Base-by-base conservation (phyloP, 2,797 vertebrate genomes). In the Adelosebastes latens region DNA sequence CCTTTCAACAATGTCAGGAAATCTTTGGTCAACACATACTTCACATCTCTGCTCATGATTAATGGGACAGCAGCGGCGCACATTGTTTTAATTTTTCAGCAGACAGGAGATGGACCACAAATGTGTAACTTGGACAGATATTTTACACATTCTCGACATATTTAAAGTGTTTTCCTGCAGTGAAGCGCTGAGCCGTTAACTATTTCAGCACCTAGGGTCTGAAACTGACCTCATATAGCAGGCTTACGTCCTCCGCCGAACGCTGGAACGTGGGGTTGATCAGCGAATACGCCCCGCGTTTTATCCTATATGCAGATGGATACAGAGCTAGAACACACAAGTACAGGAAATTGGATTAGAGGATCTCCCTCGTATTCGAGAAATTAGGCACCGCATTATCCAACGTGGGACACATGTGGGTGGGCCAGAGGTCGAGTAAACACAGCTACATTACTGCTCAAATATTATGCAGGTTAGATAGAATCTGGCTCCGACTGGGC, bases 181-280 rank as follows among this genome's bases (percentile, higher is more conserved):
- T 14, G 10, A 62, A 27, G 16, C 22, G 10, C 20, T 2, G 32
- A 39, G 14, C 14, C 6, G 1, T 22, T 25, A 76, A 52, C 55
- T 31, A 29, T 52, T 64, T 73, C 16, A 6, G 1, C 34, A 5
- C 16, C 20, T 8, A 3, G 10, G 5, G 18, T 25, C 55, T 14
- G 6, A 72, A 74, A 87, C 94, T 88, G 87, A 99, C 98, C 97
- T 99, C 98, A 53, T 96, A 99, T 27, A 99, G 96, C 89, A 99
- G 94, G 58, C 96, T 94, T 68, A 96, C 94, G 0, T 99, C 98
- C 59, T 97, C 95, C 88, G 95, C 77, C 0, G 98, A 97, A 67
- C 63, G 96, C 92, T 98, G 98, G 87, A 99, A 95, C 10, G 96
- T 88, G 0, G 97, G 97, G 84, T 97, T 96, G 70, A 97, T 34